Base-by-base conservation (phyloP, 2,113 vertebrate species). In the Silurus glanis region DNA sequence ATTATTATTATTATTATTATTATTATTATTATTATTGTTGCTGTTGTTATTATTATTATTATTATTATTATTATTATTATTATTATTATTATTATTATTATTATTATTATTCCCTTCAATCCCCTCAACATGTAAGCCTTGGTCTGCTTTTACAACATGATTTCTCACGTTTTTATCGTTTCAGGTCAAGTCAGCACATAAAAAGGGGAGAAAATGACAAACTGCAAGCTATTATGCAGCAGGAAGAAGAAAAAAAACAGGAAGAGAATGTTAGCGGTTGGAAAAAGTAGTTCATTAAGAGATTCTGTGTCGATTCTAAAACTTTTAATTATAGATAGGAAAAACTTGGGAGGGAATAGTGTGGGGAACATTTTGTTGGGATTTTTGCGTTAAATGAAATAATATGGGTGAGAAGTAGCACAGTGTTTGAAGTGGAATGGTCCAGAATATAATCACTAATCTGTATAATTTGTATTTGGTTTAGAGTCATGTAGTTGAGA, bases 161-260 rank as follows among this genome's bases (percentile, higher is more conserved):
- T 61, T 83, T 87, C 85, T 47, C 78, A 75, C 14, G 14, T 88
- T 58, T 37, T 37, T 1, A 37, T 37, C 37, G 37, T 37, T 37
- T 37, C 37, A 37, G 37, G 76, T 67, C 66, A 51, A 17, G 80
- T 62, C 69, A 16, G 72, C 62, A 67, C 28, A 83, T 86, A 61
- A 86, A 88, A 86, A 76, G 64, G 84, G 56, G 62, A 82, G 83
- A 87, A 89, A 87, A 89, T 89, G 61, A 91, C 86, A 89, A 90
- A 91, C 87, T 90, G 89, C 86, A 82, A 86, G 67, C 86, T 83
- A 89, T 92, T 91, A 90, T 91, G 89, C 83, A 90, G 89, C 87
- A 88, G 86, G 86, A 37, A 80, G 78, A 37, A 86, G 6, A 5
- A 19, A 5, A 19, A 89, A 87, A 61, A 86, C 74, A 87, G 71